Evolutionary conservation across 2,888 invertebrate species (phyloP).

Genomic region (Quadroppia sp.): DNA sequence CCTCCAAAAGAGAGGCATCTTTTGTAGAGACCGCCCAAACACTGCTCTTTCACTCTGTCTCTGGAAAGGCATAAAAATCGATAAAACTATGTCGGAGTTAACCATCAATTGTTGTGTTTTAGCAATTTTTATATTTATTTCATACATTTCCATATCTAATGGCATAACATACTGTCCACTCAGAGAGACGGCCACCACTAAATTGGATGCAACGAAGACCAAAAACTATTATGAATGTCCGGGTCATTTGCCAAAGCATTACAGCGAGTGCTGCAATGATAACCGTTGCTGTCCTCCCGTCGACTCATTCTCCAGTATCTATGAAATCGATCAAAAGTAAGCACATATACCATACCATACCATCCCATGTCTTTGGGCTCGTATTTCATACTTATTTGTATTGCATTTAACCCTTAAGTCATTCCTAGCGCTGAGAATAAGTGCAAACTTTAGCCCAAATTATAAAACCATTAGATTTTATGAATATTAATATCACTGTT

Average conservation of each 20-base stretch:
- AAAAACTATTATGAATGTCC: slow-evolving; percentile 34
- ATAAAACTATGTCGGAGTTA: slow-evolving; percentile 31
- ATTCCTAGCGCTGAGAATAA: too few relatives aligned
- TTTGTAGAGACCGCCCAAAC: slow-evolving; percentile 29
- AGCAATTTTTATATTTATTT: neutral
- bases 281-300: slow-evolving; percentile 27
- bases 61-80: slow-evolving; percentile 8
- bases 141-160: neutral
- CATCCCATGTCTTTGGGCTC: too few relatives aligned
- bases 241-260: slow-evolving; percentile 10
- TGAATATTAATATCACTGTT: too few relatives aligned
- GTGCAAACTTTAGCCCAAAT: neutral
- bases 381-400: too few relatives aligned
- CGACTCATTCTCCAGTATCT: neutral
- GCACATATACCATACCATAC: too few relatives aligned
- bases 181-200: slow-evolving; percentile 18
- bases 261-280: slow-evolving; percentile 27
- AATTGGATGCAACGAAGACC: slow-evolving; percentile 12
- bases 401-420: too few relatives aligned
- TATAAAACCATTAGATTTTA: too few relatives aligned
- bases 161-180: slow-evolving; percentile 9
- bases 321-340: slow-evolving; percentile 33
- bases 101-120: slow-evolving; percentile 20
- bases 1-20: slow-evolving; percentile 21
- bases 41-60: neutral